Evolutionary conservation across 2,888 invertebrate genomes (phyloP).

Genomic region (Clistopyga incitator): DNA sequence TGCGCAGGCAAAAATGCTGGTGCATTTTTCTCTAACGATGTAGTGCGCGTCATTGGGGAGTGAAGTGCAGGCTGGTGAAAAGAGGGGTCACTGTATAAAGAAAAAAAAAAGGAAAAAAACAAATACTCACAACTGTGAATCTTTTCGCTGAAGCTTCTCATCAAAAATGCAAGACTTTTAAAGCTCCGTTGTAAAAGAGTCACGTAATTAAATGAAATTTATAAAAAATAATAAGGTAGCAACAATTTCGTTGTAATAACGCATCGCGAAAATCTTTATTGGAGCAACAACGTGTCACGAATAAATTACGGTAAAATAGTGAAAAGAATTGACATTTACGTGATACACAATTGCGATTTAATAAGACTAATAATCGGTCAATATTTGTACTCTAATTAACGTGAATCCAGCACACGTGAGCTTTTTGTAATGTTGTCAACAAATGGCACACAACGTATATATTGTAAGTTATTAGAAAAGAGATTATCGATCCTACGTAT

Average conservation of each 20-base stretch:
- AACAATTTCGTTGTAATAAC: constrained; percentile 25
- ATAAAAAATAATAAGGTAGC: not conserved
- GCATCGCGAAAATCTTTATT: constrained; percentile 45
- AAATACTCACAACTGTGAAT: not conserved
- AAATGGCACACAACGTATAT: constrained; percentile 34
- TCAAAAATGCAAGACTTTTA: constrained; percentile 6
- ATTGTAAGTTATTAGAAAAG: constrained; percentile 28
- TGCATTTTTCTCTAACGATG: constrained; percentile 60
- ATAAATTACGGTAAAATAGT: constrained; percentile 29
- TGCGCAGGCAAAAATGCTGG: constrained; percentile 21
- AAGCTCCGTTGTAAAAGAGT: not conserved
- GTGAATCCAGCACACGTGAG: constrained; percentile 58
- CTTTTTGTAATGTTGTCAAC: constrained; percentile 31
- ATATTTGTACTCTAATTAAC: constrained; percentile 44
- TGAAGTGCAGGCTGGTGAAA: constrained; percentile 29
- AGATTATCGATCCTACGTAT: constrained; percentile 14
- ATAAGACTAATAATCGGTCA: constrained; percentile 42
- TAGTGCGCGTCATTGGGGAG: constrained; percentile 58
- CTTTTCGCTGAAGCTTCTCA: not conserved
- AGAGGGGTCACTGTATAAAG: constrained; percentile 16
- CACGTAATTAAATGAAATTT: not conserved
- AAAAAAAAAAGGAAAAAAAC: too few species aligned
- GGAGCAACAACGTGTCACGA: constrained; percentile 35
- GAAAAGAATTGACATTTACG: constrained; percentile 31
- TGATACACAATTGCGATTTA: constrained; percentile 14